Conservation (phyloP, 1,140 invertebrate genomes). For the Trichomalopsis sarcophagae region DNA sequence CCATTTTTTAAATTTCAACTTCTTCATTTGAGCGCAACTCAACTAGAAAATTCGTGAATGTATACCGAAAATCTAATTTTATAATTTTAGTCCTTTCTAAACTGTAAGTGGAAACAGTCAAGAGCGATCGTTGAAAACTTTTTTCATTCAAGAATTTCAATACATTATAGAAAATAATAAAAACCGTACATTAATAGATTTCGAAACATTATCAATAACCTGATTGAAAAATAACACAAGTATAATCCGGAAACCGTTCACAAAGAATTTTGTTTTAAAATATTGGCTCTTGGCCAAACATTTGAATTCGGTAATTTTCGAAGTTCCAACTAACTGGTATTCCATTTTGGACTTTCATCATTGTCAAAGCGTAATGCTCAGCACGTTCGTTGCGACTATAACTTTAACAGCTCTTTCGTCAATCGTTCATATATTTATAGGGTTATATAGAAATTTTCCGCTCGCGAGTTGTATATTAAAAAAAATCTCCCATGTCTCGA, state of each 20-base stretch:
- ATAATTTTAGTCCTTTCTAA: no score
- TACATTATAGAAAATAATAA: no score
- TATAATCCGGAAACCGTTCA: background rate
- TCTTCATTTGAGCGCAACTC: no score
- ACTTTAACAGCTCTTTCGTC: background rate
- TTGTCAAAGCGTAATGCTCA: background rate
- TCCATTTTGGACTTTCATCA: background rate
- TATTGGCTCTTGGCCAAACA: background rate
- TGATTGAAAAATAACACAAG: background rate
- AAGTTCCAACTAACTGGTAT: background rate
- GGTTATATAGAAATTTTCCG: no score
- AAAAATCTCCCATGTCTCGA: background rate
- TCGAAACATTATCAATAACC: no score
- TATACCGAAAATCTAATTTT: no score
- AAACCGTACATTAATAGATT: no score
- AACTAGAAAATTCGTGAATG: no score
- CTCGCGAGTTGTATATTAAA: background rate
- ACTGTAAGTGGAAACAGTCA: no score
- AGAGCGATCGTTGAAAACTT: no score
- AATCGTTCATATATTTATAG: background rate
- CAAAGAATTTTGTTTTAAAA: background rate
- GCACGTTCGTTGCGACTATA: background rate
- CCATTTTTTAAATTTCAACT: no score
- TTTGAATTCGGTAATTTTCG: background rate
- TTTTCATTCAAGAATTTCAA: no score